Evolutionary conservation across 2,113 vertebrate species (phyloP).

Genomic region (Turnix velox): DNA sequence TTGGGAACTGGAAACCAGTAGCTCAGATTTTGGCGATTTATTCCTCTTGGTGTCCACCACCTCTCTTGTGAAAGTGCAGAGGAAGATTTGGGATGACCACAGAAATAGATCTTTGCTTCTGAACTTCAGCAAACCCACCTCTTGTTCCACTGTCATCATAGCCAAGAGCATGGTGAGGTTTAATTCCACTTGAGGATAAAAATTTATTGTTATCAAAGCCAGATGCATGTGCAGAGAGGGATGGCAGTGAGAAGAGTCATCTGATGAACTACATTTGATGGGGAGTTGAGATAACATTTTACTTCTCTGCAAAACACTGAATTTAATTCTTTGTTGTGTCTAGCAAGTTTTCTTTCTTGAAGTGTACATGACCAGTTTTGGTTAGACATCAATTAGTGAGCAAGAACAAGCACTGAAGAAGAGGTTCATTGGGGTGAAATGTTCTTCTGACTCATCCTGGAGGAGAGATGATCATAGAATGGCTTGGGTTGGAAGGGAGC

Average conservation of each 20-base stretch:
- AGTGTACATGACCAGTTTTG: rapidly evolving
- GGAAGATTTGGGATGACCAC: not conserved
- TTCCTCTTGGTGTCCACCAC: not conserved
- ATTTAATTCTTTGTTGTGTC: not conserved
- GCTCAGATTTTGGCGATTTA: not conserved
- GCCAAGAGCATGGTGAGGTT: not conserved
- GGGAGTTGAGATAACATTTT: not conserved
- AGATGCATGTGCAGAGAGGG: too few relatives aligned
- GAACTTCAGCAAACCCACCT: not conserved
- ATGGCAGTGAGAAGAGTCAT: not conserved
- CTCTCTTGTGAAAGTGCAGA: not conserved
- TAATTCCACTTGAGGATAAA: not conserved
- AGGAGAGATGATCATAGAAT: not conserved
- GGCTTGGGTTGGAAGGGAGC: too few relatives aligned
- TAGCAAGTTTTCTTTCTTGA: not conserved
- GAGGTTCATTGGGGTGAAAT: not conserved
- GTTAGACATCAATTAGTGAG: not conserved
- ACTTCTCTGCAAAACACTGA: not conserved
- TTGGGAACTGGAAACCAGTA: not conserved
- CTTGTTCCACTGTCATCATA: not conserved
- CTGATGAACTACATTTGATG: rapidly evolving
- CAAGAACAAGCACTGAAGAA: not conserved
- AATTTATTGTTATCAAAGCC: not conserved
- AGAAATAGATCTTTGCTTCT: not conserved
- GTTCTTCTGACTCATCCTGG: not conserved